These are phyloP conservation scores for Venustaconcha ellipsiformis DNA, from an alignment of 1,140 invertebrate species.

Conservation along the genomic window DNA sequence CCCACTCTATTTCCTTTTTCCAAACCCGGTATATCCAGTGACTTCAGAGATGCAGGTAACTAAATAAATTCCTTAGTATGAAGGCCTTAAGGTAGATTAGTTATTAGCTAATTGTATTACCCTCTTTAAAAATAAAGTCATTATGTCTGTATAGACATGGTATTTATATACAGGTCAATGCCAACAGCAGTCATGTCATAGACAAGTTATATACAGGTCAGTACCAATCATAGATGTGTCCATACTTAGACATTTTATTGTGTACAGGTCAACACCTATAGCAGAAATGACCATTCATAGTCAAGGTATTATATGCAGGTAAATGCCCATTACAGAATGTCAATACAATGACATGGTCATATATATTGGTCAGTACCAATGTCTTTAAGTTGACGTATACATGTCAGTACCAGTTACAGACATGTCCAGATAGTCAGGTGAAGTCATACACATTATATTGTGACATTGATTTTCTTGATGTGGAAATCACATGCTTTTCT, in stretches of 20 bases:
- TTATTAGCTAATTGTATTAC: too few relatives aligned
- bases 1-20: too few relatives aligned
- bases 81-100: too few relatives aligned
- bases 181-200: neutral
- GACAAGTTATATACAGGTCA: neutral
- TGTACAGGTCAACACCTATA: conserved; percentile 81
- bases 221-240: neutral
- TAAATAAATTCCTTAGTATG: too few relatives aligned
- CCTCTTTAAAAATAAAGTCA: conserved; percentile 77
- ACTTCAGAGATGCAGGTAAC: too few relatives aligned
- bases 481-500: too few relatives aligned
- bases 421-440: neutral
- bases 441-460: neutral
- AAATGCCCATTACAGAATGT: conserved; percentile 17
- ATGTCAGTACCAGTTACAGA: neutral
- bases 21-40: too few relatives aligned
- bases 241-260: neutral
- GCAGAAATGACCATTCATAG: conserved; percentile 97
- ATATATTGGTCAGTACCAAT: neutral
- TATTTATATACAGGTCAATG: conserved; percentile 90
- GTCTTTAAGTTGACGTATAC: neutral
- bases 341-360: neutral
- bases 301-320: conserved; percentile 97
- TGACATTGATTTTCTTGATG: too few relatives aligned
- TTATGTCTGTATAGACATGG: conserved; percentile 98